These are phyloP conservation scores for Macrotrachela quadricornifera DNA, from an alignment of 1,140 invertebrate species.

Conservation along the genomic window DNA sequence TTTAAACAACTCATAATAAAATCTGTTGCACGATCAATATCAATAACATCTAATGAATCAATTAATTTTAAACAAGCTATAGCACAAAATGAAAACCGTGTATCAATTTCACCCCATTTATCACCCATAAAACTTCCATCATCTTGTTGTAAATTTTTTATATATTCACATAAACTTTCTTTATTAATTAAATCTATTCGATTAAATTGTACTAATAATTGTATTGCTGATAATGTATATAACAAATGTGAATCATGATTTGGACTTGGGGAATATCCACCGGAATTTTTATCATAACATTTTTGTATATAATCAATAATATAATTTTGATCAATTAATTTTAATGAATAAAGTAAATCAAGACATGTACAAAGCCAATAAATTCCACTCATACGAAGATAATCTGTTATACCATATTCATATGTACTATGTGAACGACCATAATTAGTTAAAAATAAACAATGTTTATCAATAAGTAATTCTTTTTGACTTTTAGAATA, in stretches of 20 bases:
- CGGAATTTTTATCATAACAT: constrained; percentile 62
- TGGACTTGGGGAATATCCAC: constrained; percentile 66
- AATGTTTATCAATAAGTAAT: constrained; percentile 59
- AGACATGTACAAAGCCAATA: constrained; percentile 86
- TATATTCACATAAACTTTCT: constrained; percentile 52
- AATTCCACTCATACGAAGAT: constrained; percentile 83
- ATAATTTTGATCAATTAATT: constrained; percentile 37
- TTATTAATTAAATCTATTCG: constrained; percentile 55
- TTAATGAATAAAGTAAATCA: constrained; percentile 62
- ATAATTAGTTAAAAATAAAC: constrained; percentile 64
- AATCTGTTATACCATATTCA: constrained; percentile 83
- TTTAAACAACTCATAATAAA: constrained; percentile 87
- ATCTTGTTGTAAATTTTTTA: constrained; percentile 58
- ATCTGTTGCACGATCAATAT: constrained; percentile 64
- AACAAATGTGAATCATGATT: constrained; percentile 87
- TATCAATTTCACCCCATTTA: constrained; percentile 92
- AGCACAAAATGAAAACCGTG: constrained; percentile 87
- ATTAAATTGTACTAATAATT: constrained; percentile 63
- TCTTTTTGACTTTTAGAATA: background rate
- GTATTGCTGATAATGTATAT: constrained; percentile 75
- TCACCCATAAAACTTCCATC: constrained; percentile 93
- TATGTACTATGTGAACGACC: constrained; percentile 72
- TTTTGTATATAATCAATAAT: constrained; percentile 15
- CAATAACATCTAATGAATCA: constrained; percentile 51
- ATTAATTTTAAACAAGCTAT: constrained; percentile 58